Evolutionary conservation across 2,797 vertebrate species (phyloP), one percentile per base, ranked within the genome.

Genomic region (Rhabdophis nuchalis): DNA sequence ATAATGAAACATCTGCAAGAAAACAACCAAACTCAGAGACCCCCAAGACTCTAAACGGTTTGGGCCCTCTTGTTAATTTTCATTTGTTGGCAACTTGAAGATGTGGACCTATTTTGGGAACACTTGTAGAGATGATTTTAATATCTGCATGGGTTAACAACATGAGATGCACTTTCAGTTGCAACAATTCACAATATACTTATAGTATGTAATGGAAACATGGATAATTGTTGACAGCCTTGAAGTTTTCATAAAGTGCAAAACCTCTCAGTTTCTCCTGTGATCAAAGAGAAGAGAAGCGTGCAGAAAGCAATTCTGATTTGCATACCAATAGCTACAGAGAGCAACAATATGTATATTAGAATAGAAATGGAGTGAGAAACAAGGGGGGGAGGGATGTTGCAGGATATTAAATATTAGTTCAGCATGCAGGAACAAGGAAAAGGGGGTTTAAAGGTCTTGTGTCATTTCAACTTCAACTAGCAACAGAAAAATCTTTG

Each of bases 401-500:
- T 61, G 36, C 72, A 92, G 53, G 61, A 90, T 1, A 93, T 60
- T 0, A 61, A 86, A 60, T n/a, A 89, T 77, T 91, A 64, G 92
- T 92, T 93, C 86, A 93, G 92, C 89, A 93, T 36, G 13, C 56
- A 88, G 58, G 91, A 58, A 90, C 95, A 95, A 87, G 18, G 29
- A 87, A 95, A 94, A 23, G 68, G 93, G 92, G 95, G 93, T 36
- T 94, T 94, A 97, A 96, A 96, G 96, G 96, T 96, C 97, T 97
- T 88, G 93, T 27, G 94, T 97, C 98, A 97, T 94, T 95, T 96
- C 64, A 95, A 96, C 94, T 92, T 94, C 25, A 94, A 93, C 18
- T 92, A 96, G 96, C 96, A 97, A 96, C 41, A 93, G 94, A 97
- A 96, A 96, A 89, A 92, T 94, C 94, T 96, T 95, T 94, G 96